Base-by-base conservation (phyloP, 2,888 invertebrate species). In the Luperina testacea region DNA sequence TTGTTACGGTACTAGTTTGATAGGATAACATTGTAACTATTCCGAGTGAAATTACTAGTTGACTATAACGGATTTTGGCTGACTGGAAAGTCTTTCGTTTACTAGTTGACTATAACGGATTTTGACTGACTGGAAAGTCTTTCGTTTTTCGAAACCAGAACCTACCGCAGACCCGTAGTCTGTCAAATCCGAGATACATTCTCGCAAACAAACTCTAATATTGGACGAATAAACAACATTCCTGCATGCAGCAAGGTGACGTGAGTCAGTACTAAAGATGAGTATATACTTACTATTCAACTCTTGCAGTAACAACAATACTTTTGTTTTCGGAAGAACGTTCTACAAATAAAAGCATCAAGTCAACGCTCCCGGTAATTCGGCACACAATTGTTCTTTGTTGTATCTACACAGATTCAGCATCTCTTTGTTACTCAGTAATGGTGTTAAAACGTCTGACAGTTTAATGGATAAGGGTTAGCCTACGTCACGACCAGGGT, bases 391-490 rank as follows among this genome's bases (percentile, higher is more conserved):
- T n/a, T 38, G 61, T 82, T 48, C n/a, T 61, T 76, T 67, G 80
- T 68, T 61, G 32, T 82, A 63, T 2, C 32, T 32, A 32, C 24
- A 68, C 53, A 76, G 61, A 78, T 72, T 69, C 17, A 3, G 11
- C 32, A 68, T 76, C 38, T 63, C 53, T 82, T 80, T 82, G 83
- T 82, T 80, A n/a, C 77, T 38, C 45, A 53, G 53, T 63, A 61
- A 77, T 82, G 53, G 61, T 57, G 82, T 63, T 57, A 48, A 82
- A 61, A 75, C 53, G 38, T 76, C 48, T 82, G 80, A 68, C 77
- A 82, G 77, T 53, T 57, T 76, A 80, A 82, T 82, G 82, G 82
- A 82, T 48, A 61, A 75, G 67, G 61, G 79, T 53, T 61, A 57
- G 20, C 32, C 38, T 82, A 61, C 67, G 76, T 82, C 82, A 82